Percentiles rank a stretch among this genome's conserved stretches.
Evolutionary conservation across 2,113 vertebrate species (phyloP).

Genomic region (Tringa solitaria): DNA sequence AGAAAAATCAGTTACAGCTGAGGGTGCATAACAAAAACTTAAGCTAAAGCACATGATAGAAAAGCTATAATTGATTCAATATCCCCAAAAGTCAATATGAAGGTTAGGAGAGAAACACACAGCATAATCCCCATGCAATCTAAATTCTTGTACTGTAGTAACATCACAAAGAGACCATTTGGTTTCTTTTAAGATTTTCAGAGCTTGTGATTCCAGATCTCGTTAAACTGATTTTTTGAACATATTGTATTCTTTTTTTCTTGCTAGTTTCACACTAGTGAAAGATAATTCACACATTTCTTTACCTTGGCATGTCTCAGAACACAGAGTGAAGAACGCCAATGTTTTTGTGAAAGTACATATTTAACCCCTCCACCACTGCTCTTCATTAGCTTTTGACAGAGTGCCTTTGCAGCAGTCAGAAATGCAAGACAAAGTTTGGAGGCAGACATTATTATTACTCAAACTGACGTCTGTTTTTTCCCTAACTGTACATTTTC

Average conservation of each 20-base stretch:
- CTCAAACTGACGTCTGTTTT: background rate
- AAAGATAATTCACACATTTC: slow-evolving; percentile 51
- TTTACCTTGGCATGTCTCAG: slow-evolving; percentile 29
- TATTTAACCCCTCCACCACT: slow-evolving; percentile 14
- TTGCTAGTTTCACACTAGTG: slow-evolving; percentile 20
- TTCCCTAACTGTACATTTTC: background rate
- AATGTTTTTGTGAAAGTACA: background rate
- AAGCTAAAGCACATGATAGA: background rate
- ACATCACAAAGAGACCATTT: slow-evolving; percentile 23
- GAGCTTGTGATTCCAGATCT: slow-evolving; percentile 29
- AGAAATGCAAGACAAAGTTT: background rate
- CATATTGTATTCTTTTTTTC: slow-evolving; percentile 14
- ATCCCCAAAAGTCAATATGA: background rate
- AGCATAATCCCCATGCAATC: background rate
- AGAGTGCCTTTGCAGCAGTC: background rate
- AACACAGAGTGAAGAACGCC: background rate
- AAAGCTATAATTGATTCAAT: background rate
- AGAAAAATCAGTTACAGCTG: background rate
- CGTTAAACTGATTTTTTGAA: slow-evolving; percentile 28
- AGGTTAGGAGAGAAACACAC: background rate
- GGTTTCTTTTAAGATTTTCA: slow-evolving; percentile 45
- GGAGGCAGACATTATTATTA: background rate
- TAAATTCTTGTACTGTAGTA: slow-evolving; percentile 25
- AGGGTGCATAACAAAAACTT: background rate
- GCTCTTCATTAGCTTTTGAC: background rate